A percentile compares a stretch with the other conserved stretches of the same genome.
phyloP scores from a whole-genome alignment of 2,888 invertebrate genomes.

The Oligia strigilis region DNA sequence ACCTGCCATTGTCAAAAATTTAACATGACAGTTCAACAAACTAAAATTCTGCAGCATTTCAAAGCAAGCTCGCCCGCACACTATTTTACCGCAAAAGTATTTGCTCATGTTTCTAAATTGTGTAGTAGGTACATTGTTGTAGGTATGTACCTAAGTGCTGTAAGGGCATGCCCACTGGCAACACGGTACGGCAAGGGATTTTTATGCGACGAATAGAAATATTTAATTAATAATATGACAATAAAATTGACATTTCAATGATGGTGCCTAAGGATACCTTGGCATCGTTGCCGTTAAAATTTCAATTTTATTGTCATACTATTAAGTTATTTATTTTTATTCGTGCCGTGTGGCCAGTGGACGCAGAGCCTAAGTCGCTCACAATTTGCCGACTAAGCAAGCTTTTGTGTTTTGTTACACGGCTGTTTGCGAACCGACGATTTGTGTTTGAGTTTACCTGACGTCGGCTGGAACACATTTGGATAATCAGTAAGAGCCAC shows the following conservation, averaged over 20 bases:
- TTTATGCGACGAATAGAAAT: background rate
- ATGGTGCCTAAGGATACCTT: too few relatives aligned
- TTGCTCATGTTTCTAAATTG: slow-evolving; percentile 30
- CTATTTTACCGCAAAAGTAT: background rate
- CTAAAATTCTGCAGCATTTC: background rate
- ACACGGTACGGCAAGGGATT: background rate
- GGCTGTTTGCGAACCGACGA: slow-evolving; percentile 26
- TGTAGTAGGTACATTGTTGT: background rate
- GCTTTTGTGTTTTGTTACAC: slow-evolving; percentile 24
- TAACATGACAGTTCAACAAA: background rate
- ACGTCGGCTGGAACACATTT: slow-evolving; percentile 14
- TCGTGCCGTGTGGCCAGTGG: background rate
- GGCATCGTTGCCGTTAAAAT: background rate
- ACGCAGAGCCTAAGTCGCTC: background rate
- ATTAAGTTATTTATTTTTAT: background rate
- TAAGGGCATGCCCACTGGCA: background rate
- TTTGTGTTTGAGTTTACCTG: slow-evolving; percentile 27
- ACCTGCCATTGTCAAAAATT: slow-evolving; percentile 4
- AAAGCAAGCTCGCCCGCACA: background rate
- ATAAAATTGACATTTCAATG: background rate
- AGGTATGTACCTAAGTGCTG: background rate
- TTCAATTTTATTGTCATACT: too few relatives aligned
- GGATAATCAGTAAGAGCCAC: slow-evolving; percentile 19
- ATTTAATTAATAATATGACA: too few relatives aligned
- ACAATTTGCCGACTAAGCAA: slow-evolving; percentile 23